Conservation (phyloP, 1,140 invertebrate species). For the Amyelois transitella region DNA sequence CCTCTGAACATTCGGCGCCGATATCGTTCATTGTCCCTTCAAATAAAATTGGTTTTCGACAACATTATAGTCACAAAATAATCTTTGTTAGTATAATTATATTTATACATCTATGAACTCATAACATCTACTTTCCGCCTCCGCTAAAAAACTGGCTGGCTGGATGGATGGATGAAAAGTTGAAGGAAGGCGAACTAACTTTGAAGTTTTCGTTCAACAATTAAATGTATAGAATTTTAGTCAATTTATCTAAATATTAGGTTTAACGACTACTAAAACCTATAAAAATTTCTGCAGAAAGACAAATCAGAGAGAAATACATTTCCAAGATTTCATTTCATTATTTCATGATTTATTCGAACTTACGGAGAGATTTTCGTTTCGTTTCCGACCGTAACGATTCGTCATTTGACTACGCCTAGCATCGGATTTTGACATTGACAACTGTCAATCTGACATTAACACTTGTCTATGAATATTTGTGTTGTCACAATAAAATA, state of each 20-base stretch:
- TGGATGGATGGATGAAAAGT: neutral
- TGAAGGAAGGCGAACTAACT: neutral
- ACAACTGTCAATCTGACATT: too few relatives aligned
- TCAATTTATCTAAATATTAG: too few relatives aligned
- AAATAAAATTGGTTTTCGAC: conserved; percentile 49
- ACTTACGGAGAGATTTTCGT: too few relatives aligned
- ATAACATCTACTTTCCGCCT: neutral
- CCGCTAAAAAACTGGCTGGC: neutral
- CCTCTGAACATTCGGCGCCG: conserved; percentile 66
- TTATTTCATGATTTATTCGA: too few relatives aligned
- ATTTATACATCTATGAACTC: neutral
- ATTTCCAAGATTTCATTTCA: too few relatives aligned
- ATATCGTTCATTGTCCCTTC: conserved; percentile 65
- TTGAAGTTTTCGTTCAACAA: conserved; percentile 5
- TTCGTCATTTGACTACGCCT: too few relatives aligned
- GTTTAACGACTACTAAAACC: too few relatives aligned
- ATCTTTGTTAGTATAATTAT: conserved; percentile 1
- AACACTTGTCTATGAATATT: neutral
- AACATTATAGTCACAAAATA: conserved; percentile 35
- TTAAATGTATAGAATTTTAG: neutral
- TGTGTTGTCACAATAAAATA: neutral
- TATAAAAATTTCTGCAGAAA: too few relatives aligned
- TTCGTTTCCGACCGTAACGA: too few relatives aligned
- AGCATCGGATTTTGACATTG: neutral
- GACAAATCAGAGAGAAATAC: too few relatives aligned